Conservation (phyloP, 2,888 invertebrate genomes). For the Thymelicus acteon region DNA sequence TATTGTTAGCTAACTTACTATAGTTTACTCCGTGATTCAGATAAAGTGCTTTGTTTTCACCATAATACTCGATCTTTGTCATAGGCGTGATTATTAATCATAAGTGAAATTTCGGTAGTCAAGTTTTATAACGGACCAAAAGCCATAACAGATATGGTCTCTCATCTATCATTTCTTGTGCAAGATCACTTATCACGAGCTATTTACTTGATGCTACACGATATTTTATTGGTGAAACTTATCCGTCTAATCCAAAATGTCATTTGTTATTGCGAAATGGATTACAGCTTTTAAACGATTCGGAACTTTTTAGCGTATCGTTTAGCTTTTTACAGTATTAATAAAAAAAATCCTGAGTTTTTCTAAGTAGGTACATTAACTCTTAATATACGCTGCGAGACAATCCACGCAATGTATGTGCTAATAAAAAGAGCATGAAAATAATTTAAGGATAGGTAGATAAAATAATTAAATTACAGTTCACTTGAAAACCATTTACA, state of each 20-base stretch:
- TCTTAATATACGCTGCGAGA: too few relatives aligned
- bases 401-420: too few relatives aligned
- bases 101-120: slow-evolving; percentile 60
- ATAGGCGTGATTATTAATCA: slow-evolving; percentile 61
- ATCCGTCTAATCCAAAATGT: not conserved
- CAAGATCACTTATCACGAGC: slow-evolving; percentile 47
- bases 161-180: slow-evolving; percentile 46
- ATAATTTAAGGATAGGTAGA: not conserved
- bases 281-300: not conserved
- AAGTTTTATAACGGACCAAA: slow-evolving; percentile 50
- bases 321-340: not conserved
- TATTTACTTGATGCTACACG: slow-evolving; percentile 37
- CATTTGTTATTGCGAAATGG: not conserved
- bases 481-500: not conserved
- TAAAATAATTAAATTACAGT: not conserved
- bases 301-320: too few relatives aligned
- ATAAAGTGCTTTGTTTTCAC: slow-evolving; percentile 10
- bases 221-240: slow-evolving; percentile 6
- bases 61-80: slow-evolving; percentile 61
- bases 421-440: not conserved
- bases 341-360: not conserved
- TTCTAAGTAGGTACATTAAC: not conserved
- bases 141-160: slow-evolving; percentile 45
- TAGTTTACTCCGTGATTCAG: slow-evolving; percentile 4
- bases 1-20: not conserved